Evolutionary conservation across 1,140 invertebrate genomes (phyloP).

Genomic region (Anadara kagoshimensis): DNA sequence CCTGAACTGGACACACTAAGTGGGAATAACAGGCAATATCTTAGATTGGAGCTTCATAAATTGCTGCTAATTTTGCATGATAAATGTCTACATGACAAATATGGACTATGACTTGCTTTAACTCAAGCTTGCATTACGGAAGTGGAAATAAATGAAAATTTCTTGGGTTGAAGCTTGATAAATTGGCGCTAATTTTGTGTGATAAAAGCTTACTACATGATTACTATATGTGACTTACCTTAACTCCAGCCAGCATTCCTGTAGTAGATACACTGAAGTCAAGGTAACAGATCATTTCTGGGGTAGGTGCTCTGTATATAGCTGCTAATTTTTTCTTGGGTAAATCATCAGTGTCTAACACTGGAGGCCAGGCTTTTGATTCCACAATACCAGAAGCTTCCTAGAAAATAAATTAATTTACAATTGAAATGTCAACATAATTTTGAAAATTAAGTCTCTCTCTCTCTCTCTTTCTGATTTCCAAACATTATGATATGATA

Average conservation of each 20-base stretch:
- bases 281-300: slow-evolving; percentile 96
- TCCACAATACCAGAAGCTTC: slow-evolving; percentile 97
- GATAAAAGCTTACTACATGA: too few relatives aligned
- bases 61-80: too few relatives aligned
- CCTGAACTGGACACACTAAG: too few relatives aligned
- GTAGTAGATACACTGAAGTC: slow-evolving; percentile 99
- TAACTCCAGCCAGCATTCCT: slow-evolving; percentile 93
- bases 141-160: too few relatives aligned
- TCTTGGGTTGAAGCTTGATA: too few relatives aligned
- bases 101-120: too few relatives aligned
- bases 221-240: slow-evolving; percentile 57
- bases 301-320: slow-evolving; percentile 91
- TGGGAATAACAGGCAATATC: too few relatives aligned
- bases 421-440: background rate
- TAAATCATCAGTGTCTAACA: slow-evolving; percentile 98
- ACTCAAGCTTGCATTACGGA: too few relatives aligned
- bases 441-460: background rate
- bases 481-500: too few relatives aligned
- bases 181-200: too few relatives aligned
- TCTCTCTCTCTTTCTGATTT: background rate
- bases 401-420: slow-evolving; percentile 72
- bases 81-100: too few relatives aligned
- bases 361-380: slow-evolving; percentile 96
- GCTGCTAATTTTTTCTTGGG: slow-evolving; percentile 94
- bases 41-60: too few relatives aligned